A percentile compares a stretch with the other conserved stretches of the same genome.
Evolutionary conservation across 23 tunicate species (phyloP).

Genomic region (Ascidia mentula): DNA sequence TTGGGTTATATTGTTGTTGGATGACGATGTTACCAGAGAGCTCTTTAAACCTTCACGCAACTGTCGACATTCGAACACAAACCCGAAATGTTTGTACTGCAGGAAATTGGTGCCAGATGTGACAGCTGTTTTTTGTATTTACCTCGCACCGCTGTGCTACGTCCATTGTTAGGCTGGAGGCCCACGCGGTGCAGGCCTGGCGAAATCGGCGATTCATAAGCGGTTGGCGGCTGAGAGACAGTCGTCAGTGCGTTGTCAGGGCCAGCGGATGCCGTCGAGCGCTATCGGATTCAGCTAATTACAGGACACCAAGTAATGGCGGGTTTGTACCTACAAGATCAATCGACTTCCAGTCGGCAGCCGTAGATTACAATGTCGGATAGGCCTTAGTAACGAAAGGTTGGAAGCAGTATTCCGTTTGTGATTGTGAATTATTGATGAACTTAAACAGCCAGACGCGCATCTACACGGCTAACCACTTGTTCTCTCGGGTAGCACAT

Average conservation of each 20-base stretch:
- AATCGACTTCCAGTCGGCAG: background rate
- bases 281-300: slow-evolving; percentile 4
- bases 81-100: too few species aligned
- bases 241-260: background rate
- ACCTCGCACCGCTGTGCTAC: background rate
- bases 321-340: background rate
- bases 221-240: background rate
- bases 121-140: slow-evolving; percentile 1
- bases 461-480: too few species aligned
- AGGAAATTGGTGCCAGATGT: background rate
- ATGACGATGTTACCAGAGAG: too few species aligned
- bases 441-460: too few species aligned
- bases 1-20: too few species aligned
- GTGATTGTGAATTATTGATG: too few species aligned
- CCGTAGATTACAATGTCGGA: background rate
- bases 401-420: too few species aligned
- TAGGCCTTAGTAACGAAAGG: too few species aligned
- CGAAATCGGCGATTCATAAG: background rate
- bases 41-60: too few species aligned
- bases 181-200: background rate
- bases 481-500: too few species aligned
- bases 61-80: too few species aligned
- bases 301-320: background rate
- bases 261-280: background rate
- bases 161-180: background rate